Evolutionary conservation across 1,140 invertebrate species (phyloP), one percentile per base, ranked within the genome.

Genomic region (Penaeus indicus): DNA sequence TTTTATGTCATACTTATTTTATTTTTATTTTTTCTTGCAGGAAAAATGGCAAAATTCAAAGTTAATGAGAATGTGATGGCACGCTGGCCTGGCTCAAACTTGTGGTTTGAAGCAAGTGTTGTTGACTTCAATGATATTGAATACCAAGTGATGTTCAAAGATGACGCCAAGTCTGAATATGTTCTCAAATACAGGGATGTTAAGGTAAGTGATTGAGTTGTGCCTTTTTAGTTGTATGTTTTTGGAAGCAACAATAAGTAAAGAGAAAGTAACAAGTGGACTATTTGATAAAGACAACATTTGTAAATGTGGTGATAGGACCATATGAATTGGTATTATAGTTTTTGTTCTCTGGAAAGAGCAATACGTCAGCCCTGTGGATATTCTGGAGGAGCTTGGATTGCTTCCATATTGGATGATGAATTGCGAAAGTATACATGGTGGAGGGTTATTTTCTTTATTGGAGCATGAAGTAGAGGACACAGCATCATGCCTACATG

Each of bases 21-120:
- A 11, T 0, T 75, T 75, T 75, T 75, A n/a, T 75, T 75, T 75
- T 75, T 27, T n/a, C 54, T 54, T 54, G 54, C 54, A 54, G 32
- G 69, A 62, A 72, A 61, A 18, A 89, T 89, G 88, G 18, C 77
- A n/a, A 60, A 62, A 47, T 90, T 90, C 69, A 89, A 89, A 72
- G 63, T 79, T 3, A 86, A 89, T 27, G 88, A 91, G 27, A 61
- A 63, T 32, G 91, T 91, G 32, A 90, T 90, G 88, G 91, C 88
- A 21, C 85, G 87, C 38, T 91, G 91, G 91, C 91, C 91, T 22
- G 85, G 86, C 21, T 91, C 88, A 32, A 19, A 81, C 25, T 63
- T 91, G n/a, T 91, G 86, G 64, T 91, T 91, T 84, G 85, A 91
- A 77, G 91, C 90, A 22, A 54, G n/a, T 19, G 63, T 91, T 22